Base-by-base conservation (phyloP, 2,888 invertebrate genomes). In the Drosophila stalkeri region DNA sequence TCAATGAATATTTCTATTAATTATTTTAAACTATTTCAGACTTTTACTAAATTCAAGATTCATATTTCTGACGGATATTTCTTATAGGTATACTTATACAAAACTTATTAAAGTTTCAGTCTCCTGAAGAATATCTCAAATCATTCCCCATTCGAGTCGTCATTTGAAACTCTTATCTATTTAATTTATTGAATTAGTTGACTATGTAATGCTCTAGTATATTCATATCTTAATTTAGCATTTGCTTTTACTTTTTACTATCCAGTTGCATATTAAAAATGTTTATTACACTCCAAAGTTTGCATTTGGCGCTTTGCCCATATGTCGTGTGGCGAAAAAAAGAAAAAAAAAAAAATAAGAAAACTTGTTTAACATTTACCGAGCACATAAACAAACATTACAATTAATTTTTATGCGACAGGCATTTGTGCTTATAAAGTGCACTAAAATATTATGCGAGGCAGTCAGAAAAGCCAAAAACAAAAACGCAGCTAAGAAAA, bases 341-440 rank as follows among this genome's bases (percentile, higher is more conserved):
- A 1, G n/a, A 41, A 3, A n/a, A 39, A 44, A 18, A 9, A 23
- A 27, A 46, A 33, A 33, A 11, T 16, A 39, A 39, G 16, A 52
- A 67, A 77, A 80, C 82, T 73, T 71, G 81, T 69, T 81, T 74
- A 77, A 77, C 81, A 75, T 64, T 77, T 78, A 49, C 75, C 70
- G 81, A 81, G 75, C 86, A 74, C 87, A 84, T 90, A 89, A 90
- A 90, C 84, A 90, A 87, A 86, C 81, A 84, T 90, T 81, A 89
- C 89, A 90, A 90, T 90, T 90, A 88, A 86, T 76, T 85, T 89
- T 87, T 87, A 89, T 87, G 85, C 80, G 89, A 86, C 89, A 86
- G 87, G 79, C 86, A 88, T 88, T 86, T 86, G 82, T 79, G 86
- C 82, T 88, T 88, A 88, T 88, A 86, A 86, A 88, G 74, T 88